Base-by-base conservation (phyloP, 2,113 vertebrate species). In the Cygnus atratus region DNA sequence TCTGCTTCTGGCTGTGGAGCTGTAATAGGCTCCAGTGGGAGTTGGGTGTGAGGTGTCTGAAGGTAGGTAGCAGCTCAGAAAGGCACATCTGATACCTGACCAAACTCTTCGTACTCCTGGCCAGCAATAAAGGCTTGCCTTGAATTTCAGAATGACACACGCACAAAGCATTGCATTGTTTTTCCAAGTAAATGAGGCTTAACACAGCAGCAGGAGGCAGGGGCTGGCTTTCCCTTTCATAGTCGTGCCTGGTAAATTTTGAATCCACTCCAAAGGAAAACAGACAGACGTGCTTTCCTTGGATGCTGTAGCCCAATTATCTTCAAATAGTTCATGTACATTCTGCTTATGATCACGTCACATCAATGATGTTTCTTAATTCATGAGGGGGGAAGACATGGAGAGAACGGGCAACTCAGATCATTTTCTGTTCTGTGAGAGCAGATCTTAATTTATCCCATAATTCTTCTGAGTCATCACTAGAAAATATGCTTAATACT, bases 391-490 rank as follows among this genome's bases (percentile, higher is more conserved):
- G 39, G 28, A 50, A 65, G 54, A 9, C 29, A 78, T 93, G 76
- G 59, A 90, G 50, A 70, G 22, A 85, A 67, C 71, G 86, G 33
- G 37, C 85, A 82, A 94, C 73, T 90, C 81, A 77, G 12, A 17
- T 68, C 41, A 26, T 44, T 84, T 74, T 71, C 61, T 82, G 15
- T 84, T 80, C 75, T 67, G 13, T 59, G 81, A 84, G 17, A 92
- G 55, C 24, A 58, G 52, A 39, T 71, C 1, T 0, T 83, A 84
- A 90, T 95, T 86, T 74, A 29, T 71, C 72, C 81, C 72, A 44
- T 84, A 43, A 72, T 44, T 93, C 82, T 93, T 94, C 68, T 84
- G 87, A 84, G 61, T 88, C 88, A 90, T 90, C 58, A 28, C 76
- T 77, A 74, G 44, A 77, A 90, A 86, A 73, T 25, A 29, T 90